phyloP scores from a whole-genome alignment of 2,797 vertebrate genomes.

The Enteromius unitaeniatus region DNA sequence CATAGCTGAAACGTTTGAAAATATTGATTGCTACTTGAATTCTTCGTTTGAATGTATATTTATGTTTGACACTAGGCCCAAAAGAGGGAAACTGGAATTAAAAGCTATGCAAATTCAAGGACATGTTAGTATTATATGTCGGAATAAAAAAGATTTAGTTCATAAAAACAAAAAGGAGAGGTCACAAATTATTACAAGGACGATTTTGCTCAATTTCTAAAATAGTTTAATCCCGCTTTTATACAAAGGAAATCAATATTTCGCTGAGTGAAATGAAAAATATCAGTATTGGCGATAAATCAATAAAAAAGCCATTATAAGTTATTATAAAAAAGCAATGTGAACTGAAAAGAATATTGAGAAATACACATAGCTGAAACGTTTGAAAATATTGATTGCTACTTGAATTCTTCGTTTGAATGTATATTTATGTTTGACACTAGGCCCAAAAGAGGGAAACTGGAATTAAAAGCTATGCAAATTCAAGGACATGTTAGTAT shows the following conservation, averaged over 20 bases:
- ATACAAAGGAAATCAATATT: background rate
- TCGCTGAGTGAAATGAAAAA: background rate
- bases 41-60: no score
- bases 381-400: no score
- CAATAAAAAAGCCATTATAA: no score
- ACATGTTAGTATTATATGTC: background rate
- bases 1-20: no score
- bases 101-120: background rate
- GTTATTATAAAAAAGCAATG: no score
- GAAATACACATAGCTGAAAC: no score
- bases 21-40: no score
- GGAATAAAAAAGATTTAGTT: no score
- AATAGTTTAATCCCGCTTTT: background rate
- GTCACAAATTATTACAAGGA: background rate
- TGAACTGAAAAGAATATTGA: no score
- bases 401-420: no score
- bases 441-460: background rate
- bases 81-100: background rate
- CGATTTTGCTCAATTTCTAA: no score
- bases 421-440: background rate
- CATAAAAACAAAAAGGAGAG: background rate
- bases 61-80: background rate
- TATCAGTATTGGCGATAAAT: no score
- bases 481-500: background rate
- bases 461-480: background rate